Evolutionary conservation across 1,140 invertebrate genomes (phyloP).

Genomic region (Leptopilina clavipes): DNA sequence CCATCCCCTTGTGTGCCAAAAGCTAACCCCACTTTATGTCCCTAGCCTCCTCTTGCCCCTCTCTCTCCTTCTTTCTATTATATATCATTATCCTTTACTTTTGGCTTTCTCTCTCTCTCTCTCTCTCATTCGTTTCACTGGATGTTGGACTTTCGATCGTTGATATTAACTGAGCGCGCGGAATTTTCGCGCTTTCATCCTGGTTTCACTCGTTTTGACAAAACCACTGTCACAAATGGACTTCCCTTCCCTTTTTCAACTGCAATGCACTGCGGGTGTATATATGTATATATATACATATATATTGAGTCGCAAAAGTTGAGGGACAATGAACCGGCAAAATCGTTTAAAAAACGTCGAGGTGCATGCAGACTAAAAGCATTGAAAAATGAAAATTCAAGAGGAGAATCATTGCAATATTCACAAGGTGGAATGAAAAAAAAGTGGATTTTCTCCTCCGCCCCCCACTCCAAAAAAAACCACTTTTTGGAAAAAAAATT

Average conservation of each 20-base stretch:
- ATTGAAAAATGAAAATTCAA: constrained; percentile 3
- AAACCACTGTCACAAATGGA: constrained; percentile 28
- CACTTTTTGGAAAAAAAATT: too few relatives aligned
- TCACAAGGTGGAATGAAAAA: background rate
- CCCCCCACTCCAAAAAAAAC: too few relatives aligned
- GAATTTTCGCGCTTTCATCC: constrained; percentile 29
- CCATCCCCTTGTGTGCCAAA: background rate
- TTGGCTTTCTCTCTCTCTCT: constrained; percentile 37
- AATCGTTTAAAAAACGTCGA: constrained; percentile 15
- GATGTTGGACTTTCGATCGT: constrained; percentile 1
- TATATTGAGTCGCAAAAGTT: constrained; percentile 21
- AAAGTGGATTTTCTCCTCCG: background rate
- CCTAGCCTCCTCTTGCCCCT: constrained; percentile 36
- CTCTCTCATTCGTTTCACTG: constrained; percentile 37
- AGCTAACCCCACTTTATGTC: constrained; percentile 37
- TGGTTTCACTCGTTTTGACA: constrained; percentile 21
- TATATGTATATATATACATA: too few relatives aligned
- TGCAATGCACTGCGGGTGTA: constrained; percentile 28
- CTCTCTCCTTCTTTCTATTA: too few relatives aligned
- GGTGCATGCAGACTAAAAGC: constrained; percentile 6
- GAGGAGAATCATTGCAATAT: background rate
- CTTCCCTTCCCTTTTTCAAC: background rate
- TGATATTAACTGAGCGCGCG: constrained; percentile 25
- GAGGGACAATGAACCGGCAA: constrained; percentile 15
- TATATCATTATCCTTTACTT: constrained; percentile 20